These are phyloP conservation scores for Xestia c-nigrum DNA, from an alignment of 2,888 invertebrate species.

Conservation along the genomic window DNA sequence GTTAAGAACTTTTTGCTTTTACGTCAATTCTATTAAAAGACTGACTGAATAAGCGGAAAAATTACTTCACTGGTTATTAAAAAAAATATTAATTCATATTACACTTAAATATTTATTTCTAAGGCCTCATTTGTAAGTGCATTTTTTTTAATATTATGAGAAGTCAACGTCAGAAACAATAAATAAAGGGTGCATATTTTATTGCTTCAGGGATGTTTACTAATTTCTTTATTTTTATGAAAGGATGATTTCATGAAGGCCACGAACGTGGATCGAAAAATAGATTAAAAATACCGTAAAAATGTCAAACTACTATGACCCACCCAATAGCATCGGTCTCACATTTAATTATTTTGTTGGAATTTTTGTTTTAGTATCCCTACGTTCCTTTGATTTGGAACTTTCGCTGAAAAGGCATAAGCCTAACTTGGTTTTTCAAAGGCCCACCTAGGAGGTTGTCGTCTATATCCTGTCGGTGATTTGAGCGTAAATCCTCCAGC, in stretches of 20 bases:
- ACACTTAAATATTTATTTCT: conserved; percentile 37
- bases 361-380: not conserved
- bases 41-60: not conserved
- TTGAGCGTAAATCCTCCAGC: no score
- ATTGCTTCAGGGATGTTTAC: not conserved
- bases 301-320: not conserved
- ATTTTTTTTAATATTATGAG: not conserved
- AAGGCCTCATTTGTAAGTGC: not conserved
- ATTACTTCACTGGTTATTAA: not conserved
- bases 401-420: not conserved
- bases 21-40: not conserved
- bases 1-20: conserved; percentile 15
- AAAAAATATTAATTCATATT: conserved; percentile 6
- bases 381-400: not conserved
- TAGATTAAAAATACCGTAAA: not conserved
- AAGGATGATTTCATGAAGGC: not conserved
- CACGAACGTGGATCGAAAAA: not conserved
- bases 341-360: not conserved
- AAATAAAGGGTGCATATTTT: conserved; percentile 30
- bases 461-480: no score
- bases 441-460: no score
- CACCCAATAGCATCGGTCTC: not conserved
- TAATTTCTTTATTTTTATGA: not conserved
- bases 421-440: not conserved
- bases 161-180: not conserved